Percentiles rank a stretch among this genome's conserved stretches.
Evolutionary conservation across 1,140 invertebrate genomes (phyloP).

Genomic region (Caerostris darwini): DNA sequence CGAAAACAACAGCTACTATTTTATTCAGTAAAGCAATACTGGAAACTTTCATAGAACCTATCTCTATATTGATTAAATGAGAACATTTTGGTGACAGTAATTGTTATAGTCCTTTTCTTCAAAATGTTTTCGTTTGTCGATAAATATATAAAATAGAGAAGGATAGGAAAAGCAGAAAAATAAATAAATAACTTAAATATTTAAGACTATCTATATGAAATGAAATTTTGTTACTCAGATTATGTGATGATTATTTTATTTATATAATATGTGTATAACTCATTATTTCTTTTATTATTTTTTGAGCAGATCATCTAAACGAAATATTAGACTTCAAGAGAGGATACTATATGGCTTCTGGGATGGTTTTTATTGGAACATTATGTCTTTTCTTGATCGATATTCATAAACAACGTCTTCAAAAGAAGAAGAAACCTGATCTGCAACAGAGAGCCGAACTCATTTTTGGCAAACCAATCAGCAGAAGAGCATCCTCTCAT

Average conservation of each 20-base stretch:
- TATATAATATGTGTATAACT: background rate
- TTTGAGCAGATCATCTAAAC: constrained; percentile 87
- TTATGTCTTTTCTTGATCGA: constrained; percentile 91
- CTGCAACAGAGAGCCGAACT: background rate
- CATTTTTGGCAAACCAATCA: background rate
- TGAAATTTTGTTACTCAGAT: too few species aligned
- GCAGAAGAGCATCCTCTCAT: background rate
- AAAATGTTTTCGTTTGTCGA: too few species aligned
- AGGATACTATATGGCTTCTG: constrained; percentile 91
- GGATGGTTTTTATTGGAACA: constrained; percentile 89
- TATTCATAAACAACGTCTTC: constrained; percentile 85
- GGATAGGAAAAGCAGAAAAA: too few species aligned
- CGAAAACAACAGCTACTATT: too few species aligned
- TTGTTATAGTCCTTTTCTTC: too few species aligned
- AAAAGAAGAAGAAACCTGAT: constrained; percentile 44
- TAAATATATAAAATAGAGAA: too few species aligned
- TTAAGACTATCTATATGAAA: too few species aligned
- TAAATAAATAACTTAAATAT: too few species aligned
- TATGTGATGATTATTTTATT: background rate
- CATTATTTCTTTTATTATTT: background rate
- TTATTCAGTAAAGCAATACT: too few species aligned
- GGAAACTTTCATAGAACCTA: too few species aligned
- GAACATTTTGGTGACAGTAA: too few species aligned
- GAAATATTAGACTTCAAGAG: constrained; percentile 87
- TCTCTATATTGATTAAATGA: too few species aligned